Base-by-base conservation (phyloP, 1,140 invertebrate genomes). In the Drosophila rufa region DNA sequence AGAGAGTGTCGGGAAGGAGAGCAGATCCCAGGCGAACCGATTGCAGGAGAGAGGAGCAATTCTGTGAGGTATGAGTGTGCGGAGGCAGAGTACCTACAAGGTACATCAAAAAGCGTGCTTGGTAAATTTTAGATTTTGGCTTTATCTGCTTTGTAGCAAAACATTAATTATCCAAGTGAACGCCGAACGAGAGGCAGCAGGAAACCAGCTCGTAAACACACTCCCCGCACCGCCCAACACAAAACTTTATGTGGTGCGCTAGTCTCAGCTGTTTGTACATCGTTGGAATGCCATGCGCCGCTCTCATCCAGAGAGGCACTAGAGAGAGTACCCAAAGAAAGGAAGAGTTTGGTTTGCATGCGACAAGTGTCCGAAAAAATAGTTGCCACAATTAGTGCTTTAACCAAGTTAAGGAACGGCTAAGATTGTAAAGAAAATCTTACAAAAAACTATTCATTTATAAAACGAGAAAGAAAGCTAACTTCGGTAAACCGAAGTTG, bases 291-390 rank as follows among this genome's bases (percentile, higher is more conserved):
- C 36, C 46, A 69, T 53, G 58, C 75, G 66, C 36, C 61, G 45
- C 66, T 53, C 59, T 62, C 59, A 30, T 9, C 17, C 19, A 38
- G 51, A 38, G 33, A 55, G 17, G 19, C 19, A 36, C 33, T 22
- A 22, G 36, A 50, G 38, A 50, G 69, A 70, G 51, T 27, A 17
- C 36, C 7, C 19, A 25, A 7, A 9, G 27, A 27, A 47, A 17
- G 38, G 38, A 47, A 40, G 40, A 58, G 30, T 58, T 56, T 25
- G 11, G 47, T 66, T 62, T 84, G 84, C 84, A 89, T 81, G 84
- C 84, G 84, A 89, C 84, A 89, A 89, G 84, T 89, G 84, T 78
- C 80, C 22, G 53, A 73, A 51, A 22, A 36, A 38, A 27, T 64
- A 62, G 36, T 38, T 38, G 33, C 17, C 12, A 56, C 42, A 8